Percentiles rank a stretch among this genome's conserved stretches.
Evolutionary conservation across 1,140 invertebrate species (phyloP).

Genomic region (Uloborus diversus): DNA sequence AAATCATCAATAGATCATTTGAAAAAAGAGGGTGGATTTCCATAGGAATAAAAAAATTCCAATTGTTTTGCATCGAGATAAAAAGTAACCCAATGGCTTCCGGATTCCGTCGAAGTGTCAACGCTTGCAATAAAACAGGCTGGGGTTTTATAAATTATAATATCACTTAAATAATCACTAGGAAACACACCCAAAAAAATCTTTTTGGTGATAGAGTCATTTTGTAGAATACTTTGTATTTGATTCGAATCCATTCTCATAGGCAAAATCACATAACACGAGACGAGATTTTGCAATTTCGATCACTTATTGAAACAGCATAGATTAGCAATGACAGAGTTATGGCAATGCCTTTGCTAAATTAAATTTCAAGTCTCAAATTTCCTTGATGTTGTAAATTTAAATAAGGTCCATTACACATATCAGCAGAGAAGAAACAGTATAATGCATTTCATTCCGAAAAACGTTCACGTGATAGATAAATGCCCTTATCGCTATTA

Average conservation of each 20-base stretch:
- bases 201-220: neutral
- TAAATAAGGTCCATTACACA: neutral
- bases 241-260: neutral
- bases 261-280: neutral
- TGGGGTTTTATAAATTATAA: neutral
- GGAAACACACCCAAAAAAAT: neutral
- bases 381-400: neutral
- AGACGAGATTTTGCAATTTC: neutral
- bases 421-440: neutral
- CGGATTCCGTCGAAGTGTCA: neutral
- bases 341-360: neutral
- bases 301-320: neutral
- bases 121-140: neutral
- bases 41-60: constrained; percentile 18
- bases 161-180: neutral
- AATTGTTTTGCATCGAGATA: neutral
- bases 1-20: neutral
- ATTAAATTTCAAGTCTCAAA: neutral
- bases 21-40: neutral
- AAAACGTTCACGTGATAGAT: neutral
- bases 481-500: neutral
- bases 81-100: neutral
- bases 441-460: neutral
- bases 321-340: neutral
- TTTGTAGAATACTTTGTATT: neutral